A percentile compares a stretch with the other conserved stretches of the same genome.
phyloP scores from a whole-genome alignment of 2,888 invertebrate genomes.

The Orthonevra nobilis region DNA sequence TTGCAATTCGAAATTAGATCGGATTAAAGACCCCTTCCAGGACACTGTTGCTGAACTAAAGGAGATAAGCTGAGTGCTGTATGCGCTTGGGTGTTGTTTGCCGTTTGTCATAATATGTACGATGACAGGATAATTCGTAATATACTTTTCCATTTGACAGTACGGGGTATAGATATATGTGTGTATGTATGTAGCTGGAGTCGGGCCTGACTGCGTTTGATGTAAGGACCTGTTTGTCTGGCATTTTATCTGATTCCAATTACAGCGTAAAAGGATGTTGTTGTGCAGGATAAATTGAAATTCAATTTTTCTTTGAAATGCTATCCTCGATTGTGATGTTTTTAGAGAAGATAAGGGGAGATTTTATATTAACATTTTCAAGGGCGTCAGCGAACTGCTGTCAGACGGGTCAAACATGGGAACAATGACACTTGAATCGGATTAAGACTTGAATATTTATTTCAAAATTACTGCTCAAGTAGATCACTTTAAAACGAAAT shows the following conservation, averaged over 20 bases:
- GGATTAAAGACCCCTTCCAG: slow-evolving; percentile 45
- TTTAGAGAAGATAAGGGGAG: slow-evolving; percentile 31
- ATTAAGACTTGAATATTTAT: no score
- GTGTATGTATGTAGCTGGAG: slow-evolving; percentile 9
- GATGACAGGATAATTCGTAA: slow-evolving; percentile 60
- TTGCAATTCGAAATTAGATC: slow-evolving; percentile 61
- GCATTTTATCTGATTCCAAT: slow-evolving; percentile 61
- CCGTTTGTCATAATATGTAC: slow-evolving; percentile 48
- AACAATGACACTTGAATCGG: slow-evolving; percentile 48
- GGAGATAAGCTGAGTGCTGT: slow-evolving; percentile 35
- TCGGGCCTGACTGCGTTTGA: slow-evolving; percentile 18
- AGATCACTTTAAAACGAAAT: neutral
- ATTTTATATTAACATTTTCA: slow-evolving; percentile 46
- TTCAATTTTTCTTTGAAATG: slow-evolving; percentile 46
- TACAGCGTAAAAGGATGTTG: slow-evolving; percentile 33
- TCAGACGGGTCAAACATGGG: slow-evolving; percentile 33
- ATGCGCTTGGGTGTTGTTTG: slow-evolving; percentile 23
- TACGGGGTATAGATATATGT: slow-evolving; percentile 6
- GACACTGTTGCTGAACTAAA: slow-evolving; percentile 37
- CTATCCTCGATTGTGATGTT: slow-evolving; percentile 19
- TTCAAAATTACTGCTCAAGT: no score
- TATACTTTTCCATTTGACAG: slow-evolving; percentile 23
- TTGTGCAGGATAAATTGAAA: slow-evolving; percentile 21
- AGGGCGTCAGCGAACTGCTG: slow-evolving; percentile 21
- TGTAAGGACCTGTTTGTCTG: slow-evolving; percentile 36